Base-by-base conservation (phyloP, 2,888 invertebrate genomes). In the Melangyna quadrimaculata region DNA sequence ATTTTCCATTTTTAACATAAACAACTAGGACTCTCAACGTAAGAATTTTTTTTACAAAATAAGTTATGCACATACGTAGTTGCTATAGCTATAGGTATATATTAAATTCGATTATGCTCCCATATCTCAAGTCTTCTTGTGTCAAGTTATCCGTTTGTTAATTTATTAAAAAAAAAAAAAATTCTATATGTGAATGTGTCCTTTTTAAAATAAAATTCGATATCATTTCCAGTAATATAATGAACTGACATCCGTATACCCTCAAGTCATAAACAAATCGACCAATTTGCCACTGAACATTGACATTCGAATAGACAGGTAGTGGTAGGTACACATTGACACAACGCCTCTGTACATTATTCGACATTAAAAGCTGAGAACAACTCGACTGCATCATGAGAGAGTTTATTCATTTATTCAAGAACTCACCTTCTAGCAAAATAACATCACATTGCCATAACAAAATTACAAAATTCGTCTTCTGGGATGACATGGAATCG, bases 401-500 rank as follows among this genome's bases (percentile, higher is more conserved):
- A 61, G 80, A 45, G 65, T 45, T 73, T 86, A 81, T 86, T 86
- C 86, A 86, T 81, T 86, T 86, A 86, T 86, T 86, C 86, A 86
- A 59, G 61, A 73, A 70, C 81, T 78, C 77, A 81, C 77, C 86
- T 81, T 78, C 86, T 32, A 72, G 86, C 86, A 77, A 53, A 86
- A 81, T 70, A 81, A 86, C 86, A 86, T 81, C 80, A 37, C 81
- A 86, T 59, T 37, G 9, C 37, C 59, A 59, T 81, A 86, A 86
- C 81, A 73, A 77, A 78, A 86, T 86, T 81, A 86, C 86, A 73
- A 72, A 78, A 86, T 77, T 86, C 86, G 86, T 86, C 86, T 86
- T 81, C 86, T 72, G 86, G 86, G 86, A 86, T 80, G 77, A 86
- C 86, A 86, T 86, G 86, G 81, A 81, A 81, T 86, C 86, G 86